phyloP scores from a whole-genome alignment of 2,888 invertebrate species.

The Pterobdella sp. region DNA sequence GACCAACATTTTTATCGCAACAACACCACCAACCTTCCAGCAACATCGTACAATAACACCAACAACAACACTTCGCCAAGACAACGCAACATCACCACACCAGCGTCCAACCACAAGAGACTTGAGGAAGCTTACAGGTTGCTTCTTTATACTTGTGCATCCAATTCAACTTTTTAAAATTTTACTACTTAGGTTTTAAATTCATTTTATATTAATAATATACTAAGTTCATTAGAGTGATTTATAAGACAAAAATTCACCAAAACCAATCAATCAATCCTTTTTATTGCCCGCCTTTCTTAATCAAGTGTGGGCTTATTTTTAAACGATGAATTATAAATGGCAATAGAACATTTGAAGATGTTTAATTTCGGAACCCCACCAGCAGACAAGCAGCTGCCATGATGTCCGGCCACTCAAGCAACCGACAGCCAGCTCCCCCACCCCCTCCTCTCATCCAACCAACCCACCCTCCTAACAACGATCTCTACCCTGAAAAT shows the following conservation, averaged over 20 bases:
- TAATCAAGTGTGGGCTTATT: too few relatives aligned
- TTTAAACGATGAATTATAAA: too few relatives aligned
- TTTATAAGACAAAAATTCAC: too few relatives aligned
- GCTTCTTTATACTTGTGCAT: too few relatives aligned
- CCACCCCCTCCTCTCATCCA: conserved; percentile 38
- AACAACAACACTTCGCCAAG: conserved; percentile 2
- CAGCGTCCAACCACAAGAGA: conserved; percentile 39
- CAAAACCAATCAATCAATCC: too few relatives aligned
- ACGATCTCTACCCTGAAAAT: conserved; percentile 43
- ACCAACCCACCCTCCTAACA: conserved; percentile 39
- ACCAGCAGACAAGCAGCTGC: conserved; percentile 33
- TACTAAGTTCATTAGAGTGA: too few relatives aligned
- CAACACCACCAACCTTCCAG: conserved; percentile 10
- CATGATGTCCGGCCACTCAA: conserved; percentile 32
- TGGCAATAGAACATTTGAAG: too few relatives aligned
- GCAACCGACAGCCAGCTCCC: conserved; percentile 42
- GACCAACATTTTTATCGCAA: conserved; percentile 6
- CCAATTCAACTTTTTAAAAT: too few relatives aligned
- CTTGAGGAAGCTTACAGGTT: conserved; percentile 46
- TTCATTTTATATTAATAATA: too few relatives aligned
- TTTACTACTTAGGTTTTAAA: too few relatives aligned
- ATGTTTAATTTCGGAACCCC: too few relatives aligned
- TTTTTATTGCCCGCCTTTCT: too few relatives aligned
- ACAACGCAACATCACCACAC: conserved; percentile 22
- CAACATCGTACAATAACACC: not conserved